Evolutionary conservation across 2,888 invertebrate species (phyloP), one percentile per base, ranked within the genome.

Genomic region (Sarcophaga rosellei): DNA sequence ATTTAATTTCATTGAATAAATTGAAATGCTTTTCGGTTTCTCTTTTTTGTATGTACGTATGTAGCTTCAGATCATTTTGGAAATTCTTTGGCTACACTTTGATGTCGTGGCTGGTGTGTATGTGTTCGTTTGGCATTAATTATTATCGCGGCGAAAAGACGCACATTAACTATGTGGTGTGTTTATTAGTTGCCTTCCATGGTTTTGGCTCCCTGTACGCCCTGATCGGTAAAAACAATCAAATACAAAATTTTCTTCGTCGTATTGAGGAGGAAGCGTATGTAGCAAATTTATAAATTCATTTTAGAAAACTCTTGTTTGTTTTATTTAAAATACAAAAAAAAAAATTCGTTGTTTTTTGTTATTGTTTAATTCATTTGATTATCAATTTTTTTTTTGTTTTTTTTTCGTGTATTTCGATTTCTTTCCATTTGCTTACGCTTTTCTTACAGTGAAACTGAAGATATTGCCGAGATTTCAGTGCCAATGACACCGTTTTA

Each of bases 111-210:
- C 65, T 92, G 23, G 90, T 90, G 8, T 90, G 88, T 47, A 86
- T 91, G 25, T 87, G 88, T 20, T 89, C 91, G n/a, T 91, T 91
- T 57, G 89, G 84, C 21, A 85, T 91, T 11, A 91, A 92, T 75
- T 90, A 90, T 75, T 92, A 91, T 81, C 89, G 90, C 5, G 85
- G 84, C 10, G 91, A 92, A 57, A 75, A 78, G 6, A 90, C 91
- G 1, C 92, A 92, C 68, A 88, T 91, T n/a, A 92, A 91, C 70
- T 91, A 91, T 73, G 90, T 90, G 6, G 91, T 91, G 4, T 91
- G 91, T 84, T 81, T 91, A 15, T 90, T 89, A 76, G 89, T 89
- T 68, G 90, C 89, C 5, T 88, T 91, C 8, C 91, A 91, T 57
- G 91, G 91, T 1, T 91, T 92, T 59, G 90, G 91, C 21, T 90